Base-by-base conservation (phyloP, 2,113 vertebrate genomes). In the Eurystomus gularis region DNA sequence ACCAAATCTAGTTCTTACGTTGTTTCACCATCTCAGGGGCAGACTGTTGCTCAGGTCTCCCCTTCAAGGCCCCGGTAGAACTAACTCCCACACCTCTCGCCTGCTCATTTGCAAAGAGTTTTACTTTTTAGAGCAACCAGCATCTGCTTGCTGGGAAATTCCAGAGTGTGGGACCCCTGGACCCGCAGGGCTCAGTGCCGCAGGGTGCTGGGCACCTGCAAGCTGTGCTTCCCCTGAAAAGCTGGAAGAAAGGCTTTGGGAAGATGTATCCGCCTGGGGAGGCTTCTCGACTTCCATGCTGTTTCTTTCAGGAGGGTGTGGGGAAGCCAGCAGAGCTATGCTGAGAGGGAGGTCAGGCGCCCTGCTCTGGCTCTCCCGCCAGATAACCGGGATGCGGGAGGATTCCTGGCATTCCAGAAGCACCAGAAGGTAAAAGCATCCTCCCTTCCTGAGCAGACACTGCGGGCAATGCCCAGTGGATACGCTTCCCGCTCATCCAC, bases 401-500 rank as follows among this genome's bases (percentile, higher is more conserved):
- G 86, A 97, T 96, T 97, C 93, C 92, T 94, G 82, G 82, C 94
- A 97, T 97, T 97, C 95, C 95, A 96, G 54, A 3, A 1, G 65
- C 80, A 94, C 35, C 69, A 92, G 82, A 92, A 85, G 76, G 82
- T 60, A 81, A 82, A 57, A 90, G 72, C 39, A 58, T 57, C 28
- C 64, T 33, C 79, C 71, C 66, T 42, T 83, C 40, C 88, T 4
- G 3, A 88, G 66, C 28, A 66, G 58, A 8, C 58, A 58, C 25
- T 6, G 8, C 68, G 8, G 0, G 85, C 77, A 55, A 39, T 44
- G 68, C 75, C 62, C 18, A 1, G 62, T 65, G 69, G 78, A 55
- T 35, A 68, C 0, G 3, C 52, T 64, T 82, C 71, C 54, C 8
- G 33, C 70, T 84, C 29, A 7, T 62, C 57, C 61, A 4, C 51